Conservation (phyloP, 2,113 vertebrate genomes). For the Oryzias javanicus region DNA sequence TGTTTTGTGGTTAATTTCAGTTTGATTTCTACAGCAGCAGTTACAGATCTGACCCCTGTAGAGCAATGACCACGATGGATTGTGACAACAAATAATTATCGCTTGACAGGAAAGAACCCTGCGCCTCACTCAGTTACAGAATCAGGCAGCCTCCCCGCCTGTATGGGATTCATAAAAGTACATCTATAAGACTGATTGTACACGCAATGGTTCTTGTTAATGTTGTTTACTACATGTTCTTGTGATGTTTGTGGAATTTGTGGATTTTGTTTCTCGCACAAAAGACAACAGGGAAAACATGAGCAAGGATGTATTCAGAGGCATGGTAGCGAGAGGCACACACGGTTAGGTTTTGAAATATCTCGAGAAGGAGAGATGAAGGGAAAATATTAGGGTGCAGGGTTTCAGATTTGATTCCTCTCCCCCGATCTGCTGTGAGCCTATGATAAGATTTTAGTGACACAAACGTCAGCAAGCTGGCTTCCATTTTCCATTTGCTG, state of each 20-base stretch:
- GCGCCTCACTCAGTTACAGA: background rate
- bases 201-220: too few relatives aligned
- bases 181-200: background rate
- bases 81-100: background rate
- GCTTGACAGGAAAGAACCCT: background rate
- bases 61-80: background rate
- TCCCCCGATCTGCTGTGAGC: conserved; percentile 38
- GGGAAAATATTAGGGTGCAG: conserved; percentile 15
- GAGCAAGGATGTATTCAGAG: too few relatives aligned
- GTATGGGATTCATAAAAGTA: background rate
- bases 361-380: background rate
- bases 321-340: too few relatives aligned
- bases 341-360: too few relatives aligned
- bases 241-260: too few relatives aligned
- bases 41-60: conserved; percentile 1
- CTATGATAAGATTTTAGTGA: conserved; percentile 54
- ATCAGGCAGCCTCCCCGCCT: background rate
- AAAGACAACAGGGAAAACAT: too few relatives aligned
- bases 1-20: background rate
- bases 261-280: too few relatives aligned
- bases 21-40: background rate
- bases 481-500: conserved; percentile 51
- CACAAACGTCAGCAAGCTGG: conserved; percentile 43
- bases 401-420: conserved; percentile 17
- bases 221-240: too few relatives aligned